phyloP scores from a whole-genome alignment of 2,113 vertebrate species.

The Peromyscus leucopus region DNA sequence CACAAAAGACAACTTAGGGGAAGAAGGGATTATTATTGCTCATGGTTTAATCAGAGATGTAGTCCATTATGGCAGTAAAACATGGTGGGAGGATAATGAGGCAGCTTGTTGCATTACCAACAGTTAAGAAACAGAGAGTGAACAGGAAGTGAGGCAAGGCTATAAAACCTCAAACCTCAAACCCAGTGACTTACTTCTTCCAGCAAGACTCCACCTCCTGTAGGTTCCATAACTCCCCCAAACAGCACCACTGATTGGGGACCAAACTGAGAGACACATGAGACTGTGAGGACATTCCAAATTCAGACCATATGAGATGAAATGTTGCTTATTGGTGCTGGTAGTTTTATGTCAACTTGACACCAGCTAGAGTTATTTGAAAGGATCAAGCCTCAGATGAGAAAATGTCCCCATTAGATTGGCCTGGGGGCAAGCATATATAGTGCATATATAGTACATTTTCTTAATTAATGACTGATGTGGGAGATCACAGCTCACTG shows the following conservation, averaged over 20 bases:
- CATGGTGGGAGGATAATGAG: background rate
- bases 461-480: background rate
- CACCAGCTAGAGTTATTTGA: background rate
- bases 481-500: background rate
- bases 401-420: background rate
- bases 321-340: background rate
- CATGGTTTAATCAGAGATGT: background rate
- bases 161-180: background rate
- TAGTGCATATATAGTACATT: background rate
- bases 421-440: background rate
- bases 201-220: background rate
- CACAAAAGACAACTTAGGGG: background rate
- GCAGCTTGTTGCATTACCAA: background rate
- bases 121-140: background rate
- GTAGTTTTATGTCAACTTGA: background rate
- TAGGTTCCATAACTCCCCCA: background rate
- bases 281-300: background rate
- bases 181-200: background rate
- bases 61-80: background rate
- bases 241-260: background rate
- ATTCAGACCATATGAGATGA: background rate
- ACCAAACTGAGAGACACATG: background rate
- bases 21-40: background rate
- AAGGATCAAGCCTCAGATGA: background rate
- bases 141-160: background rate